phyloP scores from a whole-genome alignment of 2,113 vertebrate genomes.

The Geothlypis trichas region DNA sequence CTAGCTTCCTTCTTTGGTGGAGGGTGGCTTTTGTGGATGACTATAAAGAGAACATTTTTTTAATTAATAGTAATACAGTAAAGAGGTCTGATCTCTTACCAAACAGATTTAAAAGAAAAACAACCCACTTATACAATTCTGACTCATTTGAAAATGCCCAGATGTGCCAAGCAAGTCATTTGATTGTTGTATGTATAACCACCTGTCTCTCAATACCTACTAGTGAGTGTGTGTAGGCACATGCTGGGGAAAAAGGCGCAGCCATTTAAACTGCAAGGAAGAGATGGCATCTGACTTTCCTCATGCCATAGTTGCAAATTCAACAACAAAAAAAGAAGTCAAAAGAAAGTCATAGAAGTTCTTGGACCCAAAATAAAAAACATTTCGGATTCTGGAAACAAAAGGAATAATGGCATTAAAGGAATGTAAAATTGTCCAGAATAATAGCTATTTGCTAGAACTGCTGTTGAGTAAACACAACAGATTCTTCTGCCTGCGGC shows the following conservation, averaged over 20 bases:
- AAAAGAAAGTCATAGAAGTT: neutral
- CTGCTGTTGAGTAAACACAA: conserved; percentile 8
- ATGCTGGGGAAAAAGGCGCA: neutral
- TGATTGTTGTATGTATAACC: neutral
- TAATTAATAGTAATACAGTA: neutral
- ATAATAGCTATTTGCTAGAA: neutral
- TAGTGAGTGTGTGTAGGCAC: neutral
- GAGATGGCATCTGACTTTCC: neutral
- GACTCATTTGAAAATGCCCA: neutral
- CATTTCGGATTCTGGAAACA: neutral
- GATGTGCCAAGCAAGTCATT: neutral
- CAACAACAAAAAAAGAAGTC: neutral
- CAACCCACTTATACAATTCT: neutral
- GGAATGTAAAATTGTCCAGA: neutral
- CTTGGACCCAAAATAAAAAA: neutral
- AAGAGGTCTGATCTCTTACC: neutral
- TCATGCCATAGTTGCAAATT: neutral
- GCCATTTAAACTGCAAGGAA: neutral
- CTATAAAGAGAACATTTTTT: neutral
- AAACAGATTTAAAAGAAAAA: neutral
- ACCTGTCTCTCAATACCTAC: neutral
- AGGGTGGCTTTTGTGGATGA: neutral
- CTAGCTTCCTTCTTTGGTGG: neutral
- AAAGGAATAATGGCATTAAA: conserved; percentile 5
- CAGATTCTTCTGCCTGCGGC: neutral